Conservation (phyloP, 2,888 invertebrate species). For the Thecocarcelia acutangulata region DNA sequence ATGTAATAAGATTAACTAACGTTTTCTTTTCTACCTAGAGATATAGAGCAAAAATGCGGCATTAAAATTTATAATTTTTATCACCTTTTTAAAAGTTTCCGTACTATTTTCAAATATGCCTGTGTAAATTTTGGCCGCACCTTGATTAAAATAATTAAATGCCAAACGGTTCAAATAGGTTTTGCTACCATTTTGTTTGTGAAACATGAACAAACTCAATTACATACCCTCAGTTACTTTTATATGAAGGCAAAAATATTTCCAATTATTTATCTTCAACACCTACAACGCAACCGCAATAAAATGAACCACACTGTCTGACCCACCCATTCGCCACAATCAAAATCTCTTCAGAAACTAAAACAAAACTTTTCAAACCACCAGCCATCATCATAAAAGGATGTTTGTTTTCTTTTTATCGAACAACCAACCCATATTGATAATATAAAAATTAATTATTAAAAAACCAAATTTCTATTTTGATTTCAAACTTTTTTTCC, state of each 20-base stretch:
- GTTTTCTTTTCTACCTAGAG: too few species aligned
- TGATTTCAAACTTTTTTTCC: slow-evolving; percentile 49
- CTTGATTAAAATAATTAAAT: slow-evolving; percentile 6
- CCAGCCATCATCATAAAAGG: slow-evolving; percentile 41
- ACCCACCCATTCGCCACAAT: slow-evolving; percentile 52
- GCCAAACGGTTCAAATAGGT: slow-evolving; percentile 25
- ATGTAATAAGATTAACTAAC: too few species aligned
- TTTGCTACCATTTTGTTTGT: slow-evolving; percentile 4
- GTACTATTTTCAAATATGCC: neutral
- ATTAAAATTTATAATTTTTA: too few species aligned
- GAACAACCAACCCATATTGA: slow-evolving; percentile 57
- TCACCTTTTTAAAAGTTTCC: too few species aligned
- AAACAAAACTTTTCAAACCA: slow-evolving; percentile 28
- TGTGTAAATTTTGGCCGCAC: neutral
- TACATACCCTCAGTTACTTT: neutral
- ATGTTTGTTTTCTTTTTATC: slow-evolving; percentile 33
- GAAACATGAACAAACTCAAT: too few species aligned
- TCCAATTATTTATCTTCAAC: slow-evolving; percentile 47
- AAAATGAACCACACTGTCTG: slow-evolving; percentile 27
- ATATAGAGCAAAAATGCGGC: too few species aligned
- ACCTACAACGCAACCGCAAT: slow-evolving; percentile 51
- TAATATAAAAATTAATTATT: slow-evolving; percentile 66
- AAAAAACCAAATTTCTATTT: slow-evolving; percentile 46
- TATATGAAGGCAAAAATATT: slow-evolving; percentile 13
- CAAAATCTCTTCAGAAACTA: slow-evolving; percentile 33